Percentiles rank a stretch among this genome's conserved stretches.
Evolutionary conservation across 23 tunicate species (phyloP).

Genomic region (Diplosoma virens): DNA sequence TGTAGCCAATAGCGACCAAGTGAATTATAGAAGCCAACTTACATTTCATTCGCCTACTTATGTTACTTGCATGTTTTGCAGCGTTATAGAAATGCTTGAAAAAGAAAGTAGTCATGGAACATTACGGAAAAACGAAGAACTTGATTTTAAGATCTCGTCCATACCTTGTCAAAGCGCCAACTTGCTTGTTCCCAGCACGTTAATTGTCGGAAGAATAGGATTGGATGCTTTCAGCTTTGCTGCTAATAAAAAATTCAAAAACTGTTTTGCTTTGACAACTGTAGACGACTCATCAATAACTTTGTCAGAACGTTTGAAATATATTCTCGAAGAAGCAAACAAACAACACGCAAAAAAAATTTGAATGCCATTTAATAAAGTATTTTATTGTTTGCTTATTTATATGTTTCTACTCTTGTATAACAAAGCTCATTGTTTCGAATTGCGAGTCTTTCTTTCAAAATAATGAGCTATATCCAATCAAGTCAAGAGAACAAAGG

Average conservation of each 20-base stretch:
- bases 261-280: neutral
- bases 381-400: too few species aligned
- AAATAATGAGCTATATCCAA: too few species aligned
- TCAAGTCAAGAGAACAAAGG: too few species aligned
- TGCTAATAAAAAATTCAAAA: neutral
- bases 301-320: neutral
- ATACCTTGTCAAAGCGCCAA: neutral
- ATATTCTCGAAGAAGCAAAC: neutral
- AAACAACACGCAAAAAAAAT: too few species aligned
- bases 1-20: too few species aligned
- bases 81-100: slow-evolving; percentile 7
- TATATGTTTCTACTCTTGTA: too few species aligned
- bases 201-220: neutral
- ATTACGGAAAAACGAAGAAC: neutral
- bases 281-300: neutral
- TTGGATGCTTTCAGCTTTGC: slow-evolving; percentile 11
- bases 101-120: slow-evolving; percentile 13
- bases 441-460: too few species aligned
- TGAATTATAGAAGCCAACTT: too few species aligned
- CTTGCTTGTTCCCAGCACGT: neutral
- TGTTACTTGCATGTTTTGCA: slow-evolving; percentile 1
- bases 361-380: too few species aligned
- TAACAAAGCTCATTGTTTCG: too few species aligned
- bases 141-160: neutral
- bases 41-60: too few species aligned